These are phyloP conservation scores for Cantharis flavilabris DNA, from an alignment of 2,888 invertebrate species.

Conservation along the genomic window DNA sequence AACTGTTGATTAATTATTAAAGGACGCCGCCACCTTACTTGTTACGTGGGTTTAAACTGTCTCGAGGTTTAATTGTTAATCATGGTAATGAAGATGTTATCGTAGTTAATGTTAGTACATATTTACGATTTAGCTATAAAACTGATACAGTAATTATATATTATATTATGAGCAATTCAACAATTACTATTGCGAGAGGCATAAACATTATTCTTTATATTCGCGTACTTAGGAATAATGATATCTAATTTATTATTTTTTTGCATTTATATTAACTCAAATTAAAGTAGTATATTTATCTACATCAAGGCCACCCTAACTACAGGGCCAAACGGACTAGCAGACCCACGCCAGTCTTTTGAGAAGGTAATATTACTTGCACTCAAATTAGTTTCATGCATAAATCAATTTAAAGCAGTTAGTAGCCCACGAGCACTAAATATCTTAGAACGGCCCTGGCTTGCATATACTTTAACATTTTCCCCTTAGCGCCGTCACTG, in stretches of 20 bases:
- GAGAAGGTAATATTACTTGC: too few species aligned
- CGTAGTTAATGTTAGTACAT: not conserved
- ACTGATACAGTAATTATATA: not conserved
- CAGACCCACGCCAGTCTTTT: too few species aligned
- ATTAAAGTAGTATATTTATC: too few species aligned
- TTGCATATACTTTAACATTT: too few species aligned
- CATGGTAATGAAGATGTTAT: not conserved
- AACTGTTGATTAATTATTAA: not conserved
- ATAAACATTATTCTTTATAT: not conserved
- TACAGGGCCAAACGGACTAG: too few species aligned
- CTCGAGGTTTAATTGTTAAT: not conserved
- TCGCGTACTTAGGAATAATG: not conserved
- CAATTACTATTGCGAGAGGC: not conserved
- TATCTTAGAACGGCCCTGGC: too few species aligned
- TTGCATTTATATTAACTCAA: too few species aligned
- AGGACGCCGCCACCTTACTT: not conserved
- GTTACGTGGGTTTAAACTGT: not conserved
- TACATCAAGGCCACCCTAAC: too few species aligned
- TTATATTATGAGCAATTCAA: not conserved
- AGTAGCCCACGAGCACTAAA: too few species aligned
- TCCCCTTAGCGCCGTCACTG: too few species aligned
- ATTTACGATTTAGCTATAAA: not conserved
- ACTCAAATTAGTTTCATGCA: too few species aligned
- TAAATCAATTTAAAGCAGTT: too few species aligned
- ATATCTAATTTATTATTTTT: not conserved